Base-by-base conservation (phyloP, 1,140 invertebrate genomes). In the Tribolium castaneum region DNA sequence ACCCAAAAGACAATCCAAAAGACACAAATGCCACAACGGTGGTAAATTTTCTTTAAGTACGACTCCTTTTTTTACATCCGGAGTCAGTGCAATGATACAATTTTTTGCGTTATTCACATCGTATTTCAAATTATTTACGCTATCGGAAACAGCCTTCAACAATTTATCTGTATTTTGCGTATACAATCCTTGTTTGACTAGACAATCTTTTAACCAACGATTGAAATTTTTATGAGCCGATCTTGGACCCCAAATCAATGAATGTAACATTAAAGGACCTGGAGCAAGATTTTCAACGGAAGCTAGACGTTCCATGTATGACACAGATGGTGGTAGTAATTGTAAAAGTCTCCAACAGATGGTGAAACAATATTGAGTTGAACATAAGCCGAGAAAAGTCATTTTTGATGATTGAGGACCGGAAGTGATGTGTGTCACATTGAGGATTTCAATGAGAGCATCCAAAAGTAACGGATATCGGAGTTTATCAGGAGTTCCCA, bases 361-460 rank as follows among this genome's bases (percentile, higher is more conserved):
- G 51, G 92, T 93, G 82, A 98, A 97, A 84, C 96, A 97, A 87
- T 98, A 98, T 81, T 98, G 95, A 75, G 96, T 93, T 3, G 95
- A 93, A 82, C 95, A 95, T 0, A 96, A 85, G 34, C 93, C 93
- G 30, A 92, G 91, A 70, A 91, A 90, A 25, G 90, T 90, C 75
- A 91, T 89, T 83, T 91, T 92, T 3, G 87, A 83, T 71, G 89
- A 89, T 4, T 88, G 78, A 3, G 83, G 19, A 66, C 78, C 83
- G 70, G 66, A 82, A 80, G 89, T 87, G 78, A 70, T 87, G 85
- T 95, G 93, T 1, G 92, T 91, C 1, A 95, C 89, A 70, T 92
- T 91, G 0, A 95, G 87, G 45, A 97, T 93, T 81, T 94, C 92
- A 39, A 98, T 92, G 9, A 98, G 87, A 0, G 96, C 94, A 83